Evolutionary conservation across 2,113 vertebrate species (phyloP).

Genomic region (Prietella phreatophila): DNA sequence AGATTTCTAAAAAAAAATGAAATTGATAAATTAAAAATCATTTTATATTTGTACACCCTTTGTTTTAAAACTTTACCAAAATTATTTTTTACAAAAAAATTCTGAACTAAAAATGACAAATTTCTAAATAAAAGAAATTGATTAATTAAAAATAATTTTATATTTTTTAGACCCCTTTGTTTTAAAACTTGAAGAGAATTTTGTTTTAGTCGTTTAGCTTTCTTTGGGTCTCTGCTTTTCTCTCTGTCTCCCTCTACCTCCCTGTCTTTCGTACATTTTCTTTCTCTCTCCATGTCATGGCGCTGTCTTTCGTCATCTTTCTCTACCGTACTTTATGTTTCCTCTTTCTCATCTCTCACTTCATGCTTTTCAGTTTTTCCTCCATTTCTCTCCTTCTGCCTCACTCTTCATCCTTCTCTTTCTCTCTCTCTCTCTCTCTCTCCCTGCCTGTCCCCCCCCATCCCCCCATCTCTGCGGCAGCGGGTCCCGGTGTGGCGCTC

Average conservation of each 20-base stretch:
- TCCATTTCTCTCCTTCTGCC: background rate
- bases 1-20: too few relatives aligned
- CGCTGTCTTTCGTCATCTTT: constrained; percentile 50
- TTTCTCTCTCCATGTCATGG: constrained; percentile 53
- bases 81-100: too few relatives aligned
- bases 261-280: background rate
- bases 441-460: background rate
- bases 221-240: background rate
- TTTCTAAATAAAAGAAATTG: too few relatives aligned
- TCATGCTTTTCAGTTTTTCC: background rate
- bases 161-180: background rate
- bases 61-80: background rate
- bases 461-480: constrained; percentile 9
- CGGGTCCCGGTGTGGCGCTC: constrained; percentile 88
- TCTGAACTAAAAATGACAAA: too few relatives aligned
- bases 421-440: background rate
- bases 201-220: background rate
- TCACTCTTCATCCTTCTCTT: background rate
- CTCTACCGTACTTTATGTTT: too few relatives aligned
- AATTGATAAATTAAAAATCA: background rate
- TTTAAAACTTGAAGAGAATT: background rate
- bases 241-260: background rate
- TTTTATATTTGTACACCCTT: background rate
- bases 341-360: background rate
- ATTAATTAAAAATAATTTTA: background rate